Percentiles rank a stretch among this genome's conserved stretches.
phyloP scores from a whole-genome alignment of 1,140 invertebrate genomes.

The Tetraneura akinire region DNA sequence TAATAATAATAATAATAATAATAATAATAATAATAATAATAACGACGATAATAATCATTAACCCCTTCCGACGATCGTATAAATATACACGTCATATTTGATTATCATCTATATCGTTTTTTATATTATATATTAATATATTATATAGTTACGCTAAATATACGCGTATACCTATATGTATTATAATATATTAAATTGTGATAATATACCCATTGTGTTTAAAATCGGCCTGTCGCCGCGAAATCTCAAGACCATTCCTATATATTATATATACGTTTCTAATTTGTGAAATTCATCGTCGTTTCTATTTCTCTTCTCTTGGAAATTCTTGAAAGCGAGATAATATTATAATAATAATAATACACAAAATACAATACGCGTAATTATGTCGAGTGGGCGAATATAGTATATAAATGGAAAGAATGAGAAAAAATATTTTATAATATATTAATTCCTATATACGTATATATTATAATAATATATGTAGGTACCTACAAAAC shows the following conservation, averaged over 20 bases:
- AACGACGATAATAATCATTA: slow-evolving; percentile 35
- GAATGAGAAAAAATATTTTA: not conserved
- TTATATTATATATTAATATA: not conserved
- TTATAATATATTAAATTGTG: no score
- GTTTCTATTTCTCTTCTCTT: no score
- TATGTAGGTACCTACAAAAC: no score
- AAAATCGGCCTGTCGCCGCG: slow-evolving; percentile 25
- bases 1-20: no score
- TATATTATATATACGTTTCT: no score
- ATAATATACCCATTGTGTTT: no score
- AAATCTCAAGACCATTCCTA: no score
- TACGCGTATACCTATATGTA: slow-evolving; percentile 47
- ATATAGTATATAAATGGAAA: not conserved
- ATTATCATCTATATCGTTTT: slow-evolving; percentile 31
- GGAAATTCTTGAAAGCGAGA: no score
- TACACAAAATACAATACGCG: not conserved
- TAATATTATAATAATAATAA: not conserved
- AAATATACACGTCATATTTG: not conserved
- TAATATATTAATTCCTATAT: not conserved
- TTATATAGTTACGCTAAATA: slow-evolving; percentile 15
- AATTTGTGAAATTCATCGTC: no score
- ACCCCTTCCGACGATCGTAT: slow-evolving; percentile 37
- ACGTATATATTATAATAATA: no score
- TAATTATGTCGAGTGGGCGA: no score
- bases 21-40: no score